A percentile compares a stretch with the other conserved stretches of the same genome.
Conservation (phyloP, 2,797 vertebrate species). For the Schizopygopsis pylzovi region DNA sequence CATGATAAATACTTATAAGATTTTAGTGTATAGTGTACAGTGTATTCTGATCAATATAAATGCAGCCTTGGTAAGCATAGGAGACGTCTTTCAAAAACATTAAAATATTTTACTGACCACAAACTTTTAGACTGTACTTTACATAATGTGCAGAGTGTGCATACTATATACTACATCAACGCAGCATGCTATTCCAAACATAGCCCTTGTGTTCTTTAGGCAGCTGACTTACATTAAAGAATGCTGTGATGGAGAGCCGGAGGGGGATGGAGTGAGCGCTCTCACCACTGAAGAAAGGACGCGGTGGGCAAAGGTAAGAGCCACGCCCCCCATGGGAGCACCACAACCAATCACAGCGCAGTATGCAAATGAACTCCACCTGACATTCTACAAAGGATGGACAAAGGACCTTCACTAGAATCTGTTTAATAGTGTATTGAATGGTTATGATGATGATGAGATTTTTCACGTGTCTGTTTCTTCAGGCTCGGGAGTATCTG, state of each 20-base stretch:
- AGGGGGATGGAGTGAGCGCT: conserved; percentile 85
- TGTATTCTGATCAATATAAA: conserved; percentile 14
- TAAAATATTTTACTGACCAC: not conserved
- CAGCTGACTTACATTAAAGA: conserved; percentile 85
- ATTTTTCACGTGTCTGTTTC: not conserved
- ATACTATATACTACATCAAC: not conserved
- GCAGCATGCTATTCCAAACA: not conserved
- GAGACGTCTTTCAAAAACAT: not conserved
- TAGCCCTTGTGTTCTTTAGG: conserved; percentile 68
- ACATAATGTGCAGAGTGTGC: not conserved
- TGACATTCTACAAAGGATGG: not conserved
- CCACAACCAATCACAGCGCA: not conserved
- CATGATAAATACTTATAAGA: not conserved
- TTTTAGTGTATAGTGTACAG: too few relatives aligned
- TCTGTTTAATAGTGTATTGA: not conserved
- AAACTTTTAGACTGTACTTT: not conserved
- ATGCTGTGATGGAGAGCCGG: conserved; percentile 80
- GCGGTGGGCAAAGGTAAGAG: conserved; percentile 88
- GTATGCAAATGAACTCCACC: not conserved
- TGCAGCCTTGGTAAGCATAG: not conserved
- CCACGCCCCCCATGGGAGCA: not conserved
- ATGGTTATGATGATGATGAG: not conserved
- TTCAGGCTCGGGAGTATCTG: conserved; percentile 88
- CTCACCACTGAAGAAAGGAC: conserved; percentile 91
- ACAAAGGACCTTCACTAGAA: not conserved